phyloP scores from a whole-genome alignment of 2,888 invertebrate genomes.

The Hyppa rectilinea region DNA sequence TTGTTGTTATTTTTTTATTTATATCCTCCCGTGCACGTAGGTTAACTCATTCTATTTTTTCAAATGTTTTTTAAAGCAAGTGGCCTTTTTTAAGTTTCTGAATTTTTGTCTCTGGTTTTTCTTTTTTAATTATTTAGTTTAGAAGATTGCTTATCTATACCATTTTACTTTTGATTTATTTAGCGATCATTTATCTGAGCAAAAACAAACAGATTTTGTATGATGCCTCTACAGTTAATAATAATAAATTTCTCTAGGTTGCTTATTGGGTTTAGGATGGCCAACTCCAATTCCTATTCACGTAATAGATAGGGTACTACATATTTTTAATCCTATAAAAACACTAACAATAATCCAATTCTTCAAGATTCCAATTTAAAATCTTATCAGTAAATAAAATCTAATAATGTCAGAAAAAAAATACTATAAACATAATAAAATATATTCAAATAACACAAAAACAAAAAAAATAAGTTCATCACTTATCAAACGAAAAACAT shows the following conservation, averaged over 20 bases:
- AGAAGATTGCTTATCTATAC: background rate
- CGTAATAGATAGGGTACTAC: background rate
- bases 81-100: constrained; percentile 15
- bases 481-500: constrained; percentile 19
- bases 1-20: constrained; percentile 75
- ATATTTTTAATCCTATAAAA: background rate
- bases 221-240: too few relatives aligned
- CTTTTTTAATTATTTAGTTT: background rate
- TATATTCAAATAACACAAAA: background rate
- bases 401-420: background rate
- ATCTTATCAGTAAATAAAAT: constrained; percentile 14
- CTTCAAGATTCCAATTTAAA: background rate
- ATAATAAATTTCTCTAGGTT: background rate
- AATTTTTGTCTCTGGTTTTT: constrained; percentile 9
- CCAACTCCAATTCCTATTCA: background rate
- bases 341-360: background rate
- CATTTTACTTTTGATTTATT: background rate
- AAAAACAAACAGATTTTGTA: background rate
- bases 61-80: constrained; percentile 43
- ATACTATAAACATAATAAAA: too few relatives aligned
- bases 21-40: constrained; percentile 74
- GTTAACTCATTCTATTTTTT: constrained; percentile 62
- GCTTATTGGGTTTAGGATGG: background rate
- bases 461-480: background rate
- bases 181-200: background rate